A percentile compares a stretch with the other conserved stretches of the same genome.
Conservation (phyloP, 2,113 vertebrate genomes). For the Aix galericulata region DNA sequence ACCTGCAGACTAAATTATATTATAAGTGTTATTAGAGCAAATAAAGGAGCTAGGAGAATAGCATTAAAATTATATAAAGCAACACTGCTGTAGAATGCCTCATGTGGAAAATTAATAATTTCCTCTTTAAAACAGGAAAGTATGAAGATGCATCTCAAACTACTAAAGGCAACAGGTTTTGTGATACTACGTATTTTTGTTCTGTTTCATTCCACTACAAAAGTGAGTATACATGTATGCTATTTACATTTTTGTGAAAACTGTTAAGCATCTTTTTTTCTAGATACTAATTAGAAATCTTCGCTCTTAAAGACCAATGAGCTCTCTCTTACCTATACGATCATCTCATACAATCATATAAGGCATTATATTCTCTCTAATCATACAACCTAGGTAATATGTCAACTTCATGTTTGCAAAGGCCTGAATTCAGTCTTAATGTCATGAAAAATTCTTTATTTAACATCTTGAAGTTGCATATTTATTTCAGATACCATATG, state of each 20-base stretch:
- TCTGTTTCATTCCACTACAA: not conserved
- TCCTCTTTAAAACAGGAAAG: not conserved
- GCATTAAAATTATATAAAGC: not conserved
- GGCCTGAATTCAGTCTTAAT: not conserved
- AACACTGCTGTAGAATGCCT: not conserved
- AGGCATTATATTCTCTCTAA: not conserved
- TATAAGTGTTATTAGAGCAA: slow-evolving; percentile 54
- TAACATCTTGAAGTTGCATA: not conserved
- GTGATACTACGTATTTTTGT: not conserved
- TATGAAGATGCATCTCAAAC: not conserved
- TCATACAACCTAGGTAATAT: not conserved
- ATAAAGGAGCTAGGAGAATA: slow-evolving; percentile 28
- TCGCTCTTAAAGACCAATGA: not conserved
- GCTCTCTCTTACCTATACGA: not conserved
- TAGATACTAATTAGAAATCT: not conserved
- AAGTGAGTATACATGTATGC: not conserved
- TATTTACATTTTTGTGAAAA: not conserved
- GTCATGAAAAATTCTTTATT: not conserved
- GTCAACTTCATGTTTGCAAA: not conserved
- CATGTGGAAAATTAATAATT: not conserved
- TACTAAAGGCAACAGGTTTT: not conserved
- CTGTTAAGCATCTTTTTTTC: not conserved
- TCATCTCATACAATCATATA: not conserved
- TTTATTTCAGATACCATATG: not conserved
- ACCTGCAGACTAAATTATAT: slow-evolving; percentile 48